A percentile compares a stretch with the other conserved stretches of the same genome.
phyloP scores from a whole-genome alignment of 2,888 invertebrate genomes.

The Conus canariensis region DNA sequence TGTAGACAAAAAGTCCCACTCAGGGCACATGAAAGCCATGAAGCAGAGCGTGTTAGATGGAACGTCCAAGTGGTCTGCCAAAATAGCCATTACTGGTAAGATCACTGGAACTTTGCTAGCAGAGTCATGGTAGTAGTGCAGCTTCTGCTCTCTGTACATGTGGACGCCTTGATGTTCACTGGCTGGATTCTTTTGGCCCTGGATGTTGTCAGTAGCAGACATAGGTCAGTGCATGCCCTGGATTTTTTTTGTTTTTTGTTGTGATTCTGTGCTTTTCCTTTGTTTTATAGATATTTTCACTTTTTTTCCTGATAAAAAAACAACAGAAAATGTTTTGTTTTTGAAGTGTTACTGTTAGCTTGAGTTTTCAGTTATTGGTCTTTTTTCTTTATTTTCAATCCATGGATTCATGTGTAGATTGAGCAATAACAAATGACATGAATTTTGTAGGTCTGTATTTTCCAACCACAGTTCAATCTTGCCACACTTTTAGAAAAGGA shows the following conservation, averaged over 20 bases:
- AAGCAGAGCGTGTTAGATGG: slow-evolving; percentile 99
- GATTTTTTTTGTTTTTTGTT: neutral
- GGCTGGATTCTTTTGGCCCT: neutral
- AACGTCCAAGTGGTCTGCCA: slow-evolving; percentile 99
- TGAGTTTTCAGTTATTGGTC: no score
- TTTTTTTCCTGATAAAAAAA: neutral
- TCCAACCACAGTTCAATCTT: no score
- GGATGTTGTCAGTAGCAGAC: neutral
- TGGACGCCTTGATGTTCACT: neutral
- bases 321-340: no score
- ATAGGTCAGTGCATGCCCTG: neutral
- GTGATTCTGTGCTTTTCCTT: neutral
- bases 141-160: neutral
- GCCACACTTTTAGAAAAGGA: no score
- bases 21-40: slow-evolving; percentile 97
- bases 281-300: neutral
- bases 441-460: no score
- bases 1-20: slow-evolving; percentile 91
- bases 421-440: no score
- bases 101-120: neutral
- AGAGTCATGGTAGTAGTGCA: neutral
- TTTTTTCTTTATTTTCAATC: neutral
- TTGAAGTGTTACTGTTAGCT: no score
- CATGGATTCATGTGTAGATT: no score
- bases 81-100: slow-evolving; percentile 99